phyloP scores from a whole-genome alignment of 92 coral and sea anemone species.

The Diadumene lineata region DNA sequence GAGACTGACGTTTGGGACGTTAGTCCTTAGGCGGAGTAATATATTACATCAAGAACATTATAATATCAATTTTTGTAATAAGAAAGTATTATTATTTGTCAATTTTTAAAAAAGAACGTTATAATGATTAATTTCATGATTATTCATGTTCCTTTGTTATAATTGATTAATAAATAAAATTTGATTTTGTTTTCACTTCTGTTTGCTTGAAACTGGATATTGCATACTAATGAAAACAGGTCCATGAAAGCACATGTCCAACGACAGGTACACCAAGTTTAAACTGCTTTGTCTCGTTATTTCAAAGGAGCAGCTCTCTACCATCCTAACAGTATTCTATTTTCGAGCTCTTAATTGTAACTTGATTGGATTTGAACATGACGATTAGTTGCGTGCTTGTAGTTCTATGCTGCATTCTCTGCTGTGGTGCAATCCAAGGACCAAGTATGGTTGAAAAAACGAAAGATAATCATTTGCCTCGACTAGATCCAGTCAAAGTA shows the following conservation, averaged over 20 bases:
- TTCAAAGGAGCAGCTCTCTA: not conserved
- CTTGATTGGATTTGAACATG: not conserved
- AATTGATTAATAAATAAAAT: not conserved
- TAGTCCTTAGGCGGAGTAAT: too few species aligned
- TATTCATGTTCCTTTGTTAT: too few species aligned
- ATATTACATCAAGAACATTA: too few species aligned
- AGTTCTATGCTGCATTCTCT: not conserved
- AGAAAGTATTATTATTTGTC: too few species aligned
- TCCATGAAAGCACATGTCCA: not conserved
- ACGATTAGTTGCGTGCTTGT: not conserved
- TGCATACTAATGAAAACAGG: not conserved
- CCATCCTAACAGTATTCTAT: too few species aligned
- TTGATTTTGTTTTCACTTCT: not conserved
- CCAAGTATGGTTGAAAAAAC: conserved; percentile 16
- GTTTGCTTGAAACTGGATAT: not conserved
- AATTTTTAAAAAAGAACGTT: too few species aligned
- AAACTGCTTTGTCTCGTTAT: not conserved
- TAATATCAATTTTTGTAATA: too few species aligned
- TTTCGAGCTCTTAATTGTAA: not conserved
- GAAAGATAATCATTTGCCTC: conserved; percentile 21
- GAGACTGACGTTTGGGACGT: too few species aligned
- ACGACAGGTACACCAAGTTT: not conserved
- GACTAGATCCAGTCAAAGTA: conserved; percentile 37
- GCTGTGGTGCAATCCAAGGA: conserved; percentile 15
- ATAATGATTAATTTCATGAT: too few species aligned